Evolutionary conservation across 2,888 invertebrate genomes (phyloP), one percentile per base, ranked within the genome.

Genomic region (Malthinus seriepunctatus): DNA sequence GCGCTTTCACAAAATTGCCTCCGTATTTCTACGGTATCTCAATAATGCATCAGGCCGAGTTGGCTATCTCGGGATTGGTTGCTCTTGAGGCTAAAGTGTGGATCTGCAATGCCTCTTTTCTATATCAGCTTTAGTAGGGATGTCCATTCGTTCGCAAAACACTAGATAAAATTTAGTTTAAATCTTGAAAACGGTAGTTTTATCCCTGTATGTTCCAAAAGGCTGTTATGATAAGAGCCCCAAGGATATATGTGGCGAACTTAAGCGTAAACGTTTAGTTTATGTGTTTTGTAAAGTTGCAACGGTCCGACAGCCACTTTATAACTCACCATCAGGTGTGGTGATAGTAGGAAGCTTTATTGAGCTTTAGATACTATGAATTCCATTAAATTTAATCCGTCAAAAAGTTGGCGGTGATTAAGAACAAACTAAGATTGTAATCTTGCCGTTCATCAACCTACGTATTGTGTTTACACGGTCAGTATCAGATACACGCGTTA

Each of bases 1-100:
- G 80, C 75, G 72, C 75, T 72, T 69, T 71, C 70, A 70, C 74
- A 73, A 74, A 80, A 81, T 80, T 79, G 79, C 79, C 74, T 73
- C 79, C 79, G 79, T 81, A 81, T 81, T 81, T 81, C 77, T 73
- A 74, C 66, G 67, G 66, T 73, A 72, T 71, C 72, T 72, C 71
- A 73, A 71, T 73, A 71, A 73, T 74, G 72, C 71, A 73, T 73
- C 73, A 67, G 68, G 63, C 64, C 56, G 51, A 58, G 53, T 55
- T 56, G 60, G 60, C 66, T 64, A 66, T 63, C 62, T 62, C 62
- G 56, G 64, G 62, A 63, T 64, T 55, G 61, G 61, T 54, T 61
- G 45, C 53, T 61, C 56, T 55, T 44, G 53, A 60, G 63, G 50
- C 62, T 45, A 50, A 64, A 65, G 65, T 65, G 67, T 62, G 64